Base-by-base conservation (phyloP, 2,888 invertebrate species). In the Imbricaverruca yamaguchii region DNA sequence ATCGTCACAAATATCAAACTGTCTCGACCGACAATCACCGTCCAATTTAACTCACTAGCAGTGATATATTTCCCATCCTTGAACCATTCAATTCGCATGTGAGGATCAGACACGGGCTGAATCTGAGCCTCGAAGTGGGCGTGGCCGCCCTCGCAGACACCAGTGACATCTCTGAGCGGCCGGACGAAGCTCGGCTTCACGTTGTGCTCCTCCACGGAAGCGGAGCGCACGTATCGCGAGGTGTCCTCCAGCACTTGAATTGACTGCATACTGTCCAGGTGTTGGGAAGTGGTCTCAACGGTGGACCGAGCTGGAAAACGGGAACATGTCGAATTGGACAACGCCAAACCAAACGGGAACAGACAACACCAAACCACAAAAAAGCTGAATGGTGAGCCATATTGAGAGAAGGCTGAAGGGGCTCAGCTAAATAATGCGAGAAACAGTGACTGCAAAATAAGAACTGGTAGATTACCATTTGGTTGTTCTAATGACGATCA, bases 81-180 rank as follows among this genome's bases (percentile, higher is more conserved):
- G 89, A 94, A 95, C 96, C 96, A 96, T 89, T 96, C 95, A 86
- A 95, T 94, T 89, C 93, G 92, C 95, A 96, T 95, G 80, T 93
- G 94, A 81, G 96, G 94, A 87, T 96, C 96, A 86, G 94, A 95
- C 81, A 96, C 95, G 83, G 96, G 96, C 83, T 93, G 94, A 79
- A 96, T 90, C 88, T 96, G 95, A 82, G 93, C 96, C 89, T 96
- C 96, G 85, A 96, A 96, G 87, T 96, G 96, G 84, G 94, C 95
- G 88, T 95, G 95, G 85, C 94, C 91, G 82, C 96, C 96, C 88
- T 96, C 96, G 88, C 93, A 93, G 82, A 95, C 90, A 86, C 94
- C 93, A 83, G 94, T 94, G 85, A 95, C 90, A 87, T 95, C 93
- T 86, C 92, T 92, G 86, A 96, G 90, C 84, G 94, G 94, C 86